A percentile compares a stretch with the other conserved stretches of the same genome.
Evolutionary conservation across 2,888 invertebrate genomes (phyloP).

Genomic region (Agriopis marginaria): DNA sequence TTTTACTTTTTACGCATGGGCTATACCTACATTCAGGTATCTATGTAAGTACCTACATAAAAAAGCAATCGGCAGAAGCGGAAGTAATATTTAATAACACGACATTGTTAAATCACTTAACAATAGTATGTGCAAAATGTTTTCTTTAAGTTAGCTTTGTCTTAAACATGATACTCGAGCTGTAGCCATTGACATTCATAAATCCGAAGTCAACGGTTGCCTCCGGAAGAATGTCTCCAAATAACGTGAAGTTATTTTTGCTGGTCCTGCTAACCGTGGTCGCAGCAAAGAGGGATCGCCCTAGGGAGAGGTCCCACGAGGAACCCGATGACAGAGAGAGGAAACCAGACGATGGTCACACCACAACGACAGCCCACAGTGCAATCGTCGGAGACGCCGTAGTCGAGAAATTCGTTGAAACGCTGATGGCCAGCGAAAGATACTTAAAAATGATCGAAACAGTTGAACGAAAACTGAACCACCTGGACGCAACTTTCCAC

Average conservation of each 20-base stretch:
- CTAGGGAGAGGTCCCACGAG: background rate
- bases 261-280: background rate
- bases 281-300: slow-evolving; percentile 15
- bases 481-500: slow-evolving; percentile 66
- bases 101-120: slow-evolving; percentile 52
- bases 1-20: no score
- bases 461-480: slow-evolving; percentile 67
- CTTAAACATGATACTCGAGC: slow-evolving; percentile 28
- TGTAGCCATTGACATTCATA: slow-evolving; percentile 35
- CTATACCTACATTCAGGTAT: background rate
- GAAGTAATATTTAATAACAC: slow-evolving; percentile 45
- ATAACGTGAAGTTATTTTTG: slow-evolving; percentile 33
- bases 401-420: slow-evolving; percentile 75
- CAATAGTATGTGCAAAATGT: slow-evolving; percentile 39
- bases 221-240: slow-evolving; percentile 48
- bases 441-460: slow-evolving; percentile 72
- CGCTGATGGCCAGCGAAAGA: slow-evolving; percentile 70
- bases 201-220: slow-evolving; percentile 33
- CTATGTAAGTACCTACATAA: background rate
- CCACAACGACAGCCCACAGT: slow-evolving; percentile 47
- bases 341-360: slow-evolving; percentile 6
- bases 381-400: slow-evolving; percentile 58
- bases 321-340: slow-evolving; percentile 31
- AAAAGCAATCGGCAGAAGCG: background rate
- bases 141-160: slow-evolving; percentile 40